Base-by-base conservation (phyloP, 2,113 vertebrate genomes). In the Calypte anna region DNA sequence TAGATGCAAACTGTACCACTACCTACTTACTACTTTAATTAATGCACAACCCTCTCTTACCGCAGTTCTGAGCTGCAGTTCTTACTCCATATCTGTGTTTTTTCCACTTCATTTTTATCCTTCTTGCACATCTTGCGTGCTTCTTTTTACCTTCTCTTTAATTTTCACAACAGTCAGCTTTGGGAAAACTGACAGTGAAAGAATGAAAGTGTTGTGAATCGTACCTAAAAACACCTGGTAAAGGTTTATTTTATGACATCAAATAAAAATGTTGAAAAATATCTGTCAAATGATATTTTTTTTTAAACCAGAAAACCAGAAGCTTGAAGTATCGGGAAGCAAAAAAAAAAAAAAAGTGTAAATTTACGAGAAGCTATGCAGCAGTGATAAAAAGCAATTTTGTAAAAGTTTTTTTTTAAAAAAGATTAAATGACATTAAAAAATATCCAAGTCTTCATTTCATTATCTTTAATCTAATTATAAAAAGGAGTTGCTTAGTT, bases 381-480 rank as follows among this genome's bases (percentile, higher is more conserved):
- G 91, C 0, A 1, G 87, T 92, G 95, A 95, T 94, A 95, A 95
- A 96, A 96, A 86, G 76, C 76, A 75, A 94, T 81, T 87, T 75
- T 94, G 66, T 53, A 79, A 38, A 83, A 90, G 82, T 40, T 63
- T 40, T 40, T 40, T 40, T 40, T 40, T 12, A 64, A 63, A 86
- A 53, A 89, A 96, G 92, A 96, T 96, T 97, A 98, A 97, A 97
- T 96, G 89, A 97, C 95, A 95, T 96, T 96, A 82, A 96, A 98
- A 98, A 96, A 97, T 94, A 97, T 82, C 88, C 92, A 96, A 94
- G 92, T 90, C 95, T 97, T 98, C 96, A 98, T 97, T 97, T 97
- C 96, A 97, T 98, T 98, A 97, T 96, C 94, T 96, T 95, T 97
- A 98, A 98, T 97, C 97, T 98, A 98, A 98, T 98, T 98, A 98